phyloP scores from a whole-genome alignment of 2,797 vertebrate genomes.

The Morus bassanus region DNA sequence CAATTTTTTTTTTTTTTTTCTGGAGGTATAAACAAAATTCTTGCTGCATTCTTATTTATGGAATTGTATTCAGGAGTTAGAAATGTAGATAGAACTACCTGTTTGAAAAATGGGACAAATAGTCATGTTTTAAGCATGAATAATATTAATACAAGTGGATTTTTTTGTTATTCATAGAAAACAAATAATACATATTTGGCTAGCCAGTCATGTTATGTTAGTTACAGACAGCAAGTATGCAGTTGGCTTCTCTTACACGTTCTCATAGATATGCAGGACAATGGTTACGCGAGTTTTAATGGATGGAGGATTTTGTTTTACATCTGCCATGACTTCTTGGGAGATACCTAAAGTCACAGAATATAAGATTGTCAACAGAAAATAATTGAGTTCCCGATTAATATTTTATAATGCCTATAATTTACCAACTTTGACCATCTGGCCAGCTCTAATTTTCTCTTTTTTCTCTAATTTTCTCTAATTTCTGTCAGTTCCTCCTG shows the following conservation, averaged over 20 bases:
- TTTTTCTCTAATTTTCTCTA: no score
- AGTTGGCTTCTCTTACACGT: not conserved
- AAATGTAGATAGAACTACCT: not conserved
- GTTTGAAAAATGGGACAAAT: not conserved
- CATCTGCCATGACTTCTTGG: not conserved
- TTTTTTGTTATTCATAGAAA: not conserved
- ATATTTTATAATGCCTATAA: not conserved
- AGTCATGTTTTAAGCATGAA: not conserved
- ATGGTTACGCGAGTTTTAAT: not conserved
- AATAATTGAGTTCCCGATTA: not conserved
- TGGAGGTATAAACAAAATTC: not conserved
- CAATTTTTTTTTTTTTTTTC: not conserved
- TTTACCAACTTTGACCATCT: not conserved
- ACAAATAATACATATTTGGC: not conserved
- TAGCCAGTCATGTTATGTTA: not conserved
- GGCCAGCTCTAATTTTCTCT: not conserved
- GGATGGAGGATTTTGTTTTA: not conserved
- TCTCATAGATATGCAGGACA: not conserved
- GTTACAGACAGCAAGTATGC: not conserved
- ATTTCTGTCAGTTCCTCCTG: not conserved
- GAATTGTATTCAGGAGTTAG: not conserved
- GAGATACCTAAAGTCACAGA: not conserved
- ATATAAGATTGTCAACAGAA: not conserved
- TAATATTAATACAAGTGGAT: accelerated
- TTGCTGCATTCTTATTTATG: not conserved